A percentile compares a stretch with the other conserved stretches of the same genome.
These are phyloP conservation scores for Aphidoletes aphidimyza DNA, from an alignment of 2,888 invertebrate genomes.

Conservation along the genomic window DNA sequence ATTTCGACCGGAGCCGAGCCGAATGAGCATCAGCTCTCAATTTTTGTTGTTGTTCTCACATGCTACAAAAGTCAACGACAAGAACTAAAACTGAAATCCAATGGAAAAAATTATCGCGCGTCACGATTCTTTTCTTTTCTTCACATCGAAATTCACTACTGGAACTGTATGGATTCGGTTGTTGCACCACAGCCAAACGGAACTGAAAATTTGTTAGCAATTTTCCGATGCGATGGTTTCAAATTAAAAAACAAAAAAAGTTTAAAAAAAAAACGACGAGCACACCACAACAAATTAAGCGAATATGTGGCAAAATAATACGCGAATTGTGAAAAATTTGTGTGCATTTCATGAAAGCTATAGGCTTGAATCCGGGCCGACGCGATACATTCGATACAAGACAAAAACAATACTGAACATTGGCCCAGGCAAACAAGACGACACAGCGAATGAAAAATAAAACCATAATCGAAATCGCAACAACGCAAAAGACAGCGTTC, in stretches of 20 bases:
- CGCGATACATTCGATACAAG: not conserved
- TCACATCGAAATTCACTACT: not conserved
- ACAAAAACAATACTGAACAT: constrained; percentile 36
- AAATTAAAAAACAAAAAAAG: constrained; percentile 6
- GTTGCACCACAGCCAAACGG: not conserved
- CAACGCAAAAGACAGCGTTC: not conserved
- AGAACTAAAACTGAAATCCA: not conserved
- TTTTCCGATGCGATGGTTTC: constrained; percentile 17
- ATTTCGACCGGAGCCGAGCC: not conserved
- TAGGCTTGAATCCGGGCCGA: not conserved
- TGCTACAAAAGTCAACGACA: not conserved
- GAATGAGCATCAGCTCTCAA: not conserved
- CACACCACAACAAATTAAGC: constrained; percentile 44
- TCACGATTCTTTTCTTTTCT: constrained; percentile 47
- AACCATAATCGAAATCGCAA: not conserved
- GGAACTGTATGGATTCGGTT: no score
- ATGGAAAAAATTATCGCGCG: constrained; percentile 47
- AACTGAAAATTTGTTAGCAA: constrained; percentile 33
- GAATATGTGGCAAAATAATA: constrained; percentile 52
- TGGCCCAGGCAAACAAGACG: not conserved
- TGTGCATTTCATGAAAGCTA: not conserved
- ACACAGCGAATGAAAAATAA: not conserved
- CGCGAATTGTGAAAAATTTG: constrained; percentile 48
- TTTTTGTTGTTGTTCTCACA: constrained; percentile 53
- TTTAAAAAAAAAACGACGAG: not conserved